Percentiles rank a stretch among this genome's conserved stretches.
phyloP scores from a whole-genome alignment of 2,797 vertebrate species.

The Eulemur mongoz region DNA sequence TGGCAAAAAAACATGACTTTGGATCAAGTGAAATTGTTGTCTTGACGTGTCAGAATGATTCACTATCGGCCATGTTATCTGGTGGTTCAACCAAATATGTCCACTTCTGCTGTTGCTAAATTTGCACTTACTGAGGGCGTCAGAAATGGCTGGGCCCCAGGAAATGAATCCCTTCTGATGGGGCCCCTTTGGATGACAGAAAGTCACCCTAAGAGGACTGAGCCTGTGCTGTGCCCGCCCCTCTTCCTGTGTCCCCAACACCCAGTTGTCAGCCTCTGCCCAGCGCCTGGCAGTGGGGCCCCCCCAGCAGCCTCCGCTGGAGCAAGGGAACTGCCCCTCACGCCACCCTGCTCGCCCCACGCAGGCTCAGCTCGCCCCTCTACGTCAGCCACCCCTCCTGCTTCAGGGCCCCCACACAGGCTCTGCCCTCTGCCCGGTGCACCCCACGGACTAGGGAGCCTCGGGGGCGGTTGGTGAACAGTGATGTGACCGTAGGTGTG shows the following conservation, averaged over 20 bases:
- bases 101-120: neutral
- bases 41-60: neutral
- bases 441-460: neutral
- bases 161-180: neutral
- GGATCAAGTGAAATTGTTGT: neutral
- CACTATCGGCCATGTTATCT: neutral
- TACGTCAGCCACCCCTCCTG: neutral
- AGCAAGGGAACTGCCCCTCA: neutral
- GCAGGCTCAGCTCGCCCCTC: neutral
- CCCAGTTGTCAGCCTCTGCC: neutral
- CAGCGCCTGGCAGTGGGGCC: neutral
- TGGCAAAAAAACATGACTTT: neutral
- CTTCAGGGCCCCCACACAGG: too few species aligned
- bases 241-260: neutral
- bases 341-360: neutral
- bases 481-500: slow-evolving; percentile 44
- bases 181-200: neutral
- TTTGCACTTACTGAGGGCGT: neutral
- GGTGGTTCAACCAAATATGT: neutral
- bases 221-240: accelerated
- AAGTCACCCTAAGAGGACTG: neutral
- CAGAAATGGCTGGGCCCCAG: neutral
- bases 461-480: neutral
- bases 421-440: neutral
- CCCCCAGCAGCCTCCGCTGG: neutral